phyloP scores from a whole-genome alignment of 2,888 invertebrate genomes.

The Dynastes grantii region DNA sequence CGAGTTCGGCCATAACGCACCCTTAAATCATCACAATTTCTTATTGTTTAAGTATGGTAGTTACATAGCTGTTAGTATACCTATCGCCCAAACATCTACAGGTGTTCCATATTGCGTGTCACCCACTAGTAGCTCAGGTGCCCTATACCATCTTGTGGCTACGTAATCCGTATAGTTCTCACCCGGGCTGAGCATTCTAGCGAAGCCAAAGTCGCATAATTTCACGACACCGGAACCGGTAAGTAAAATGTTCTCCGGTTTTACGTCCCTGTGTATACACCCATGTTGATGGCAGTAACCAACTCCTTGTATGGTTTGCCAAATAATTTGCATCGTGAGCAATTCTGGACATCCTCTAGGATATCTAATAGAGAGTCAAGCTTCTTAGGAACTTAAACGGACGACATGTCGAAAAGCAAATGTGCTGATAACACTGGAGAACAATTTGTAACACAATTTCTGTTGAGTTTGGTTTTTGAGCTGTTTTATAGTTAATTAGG shows the following conservation, averaged over 20 bases:
- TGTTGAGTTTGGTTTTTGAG: no score
- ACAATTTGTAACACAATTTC: no score
- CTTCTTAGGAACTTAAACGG: no score
- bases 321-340: slow-evolving; percentile 92
- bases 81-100: slow-evolving; percentile 99
- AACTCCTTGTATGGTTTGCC: slow-evolving; percentile 96
- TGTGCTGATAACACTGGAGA: no score
- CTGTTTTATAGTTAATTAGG: no score
- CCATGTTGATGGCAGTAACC: slow-evolving; percentile 98
- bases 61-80: slow-evolving; percentile 66
- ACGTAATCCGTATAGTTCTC: slow-evolving; percentile 99
- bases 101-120: slow-evolving; percentile 94
- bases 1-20: slow-evolving; percentile 90
- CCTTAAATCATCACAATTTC: slow-evolving; percentile 70
- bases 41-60: not conserved
- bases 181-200: slow-evolving; percentile 95
- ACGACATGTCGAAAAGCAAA: no score
- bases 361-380: slow-evolving; percentile 69
- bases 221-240: slow-evolving; percentile 95
- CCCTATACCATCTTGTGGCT: slow-evolving; percentile 98
- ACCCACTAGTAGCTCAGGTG: slow-evolving; percentile 97
- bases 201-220: slow-evolving; percentile 99
- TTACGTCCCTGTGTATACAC: slow-evolving; percentile 97
- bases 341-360: slow-evolving; percentile 94
- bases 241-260: slow-evolving; percentile 98